Evolutionary conservation across 2,888 invertebrate species (phyloP).

Genomic region (Dynastes hyllus): DNA sequence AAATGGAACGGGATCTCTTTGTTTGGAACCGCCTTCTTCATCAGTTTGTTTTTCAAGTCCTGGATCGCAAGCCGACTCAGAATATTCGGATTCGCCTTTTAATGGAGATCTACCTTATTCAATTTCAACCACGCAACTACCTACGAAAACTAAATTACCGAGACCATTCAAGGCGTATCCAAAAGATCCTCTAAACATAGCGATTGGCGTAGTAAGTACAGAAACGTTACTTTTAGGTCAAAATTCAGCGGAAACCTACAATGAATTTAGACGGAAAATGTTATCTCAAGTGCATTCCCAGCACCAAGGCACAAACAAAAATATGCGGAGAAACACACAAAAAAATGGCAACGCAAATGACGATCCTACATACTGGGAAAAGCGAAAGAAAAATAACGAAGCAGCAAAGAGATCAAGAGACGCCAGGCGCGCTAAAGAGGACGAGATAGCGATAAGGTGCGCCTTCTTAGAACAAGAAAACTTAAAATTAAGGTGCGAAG

Average conservation of each 20-base stretch:
- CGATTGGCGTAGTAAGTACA: constrained; percentile 70
- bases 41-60: constrained; percentile 58
- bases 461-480: constrained; percentile 92
- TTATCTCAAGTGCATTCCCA: constrained; percentile 78
- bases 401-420: constrained; percentile 97
- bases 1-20: constrained; percentile 51
- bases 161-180: constrained; percentile 84
- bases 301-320: constrained; percentile 74
- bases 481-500: constrained; percentile 81
- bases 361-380: constrained; percentile 90
- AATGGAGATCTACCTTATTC: constrained; percentile 52
- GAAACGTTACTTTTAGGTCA: constrained; percentile 73
- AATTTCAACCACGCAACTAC: constrained; percentile 40
- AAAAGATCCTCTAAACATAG: constrained; percentile 78
- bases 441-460: constrained; percentile 91
- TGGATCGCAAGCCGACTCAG: constrained; percentile 58
- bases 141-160: constrained; percentile 69
- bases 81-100: constrained; percentile 60
- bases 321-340: constrained; percentile 77
- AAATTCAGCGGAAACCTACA: constrained; percentile 75
- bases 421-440: constrained; percentile 90
- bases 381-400: constrained; percentile 92
- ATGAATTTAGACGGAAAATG: constrained; percentile 81
- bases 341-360: constrained; percentile 57
- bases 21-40: constrained; percentile 57